Percentiles rank a stretch among this genome's conserved stretches.
These are phyloP conservation scores for Campylomormyrus numenius DNA, from an alignment of 2,113 vertebrate genomes.

Conservation along the genomic window DNA sequence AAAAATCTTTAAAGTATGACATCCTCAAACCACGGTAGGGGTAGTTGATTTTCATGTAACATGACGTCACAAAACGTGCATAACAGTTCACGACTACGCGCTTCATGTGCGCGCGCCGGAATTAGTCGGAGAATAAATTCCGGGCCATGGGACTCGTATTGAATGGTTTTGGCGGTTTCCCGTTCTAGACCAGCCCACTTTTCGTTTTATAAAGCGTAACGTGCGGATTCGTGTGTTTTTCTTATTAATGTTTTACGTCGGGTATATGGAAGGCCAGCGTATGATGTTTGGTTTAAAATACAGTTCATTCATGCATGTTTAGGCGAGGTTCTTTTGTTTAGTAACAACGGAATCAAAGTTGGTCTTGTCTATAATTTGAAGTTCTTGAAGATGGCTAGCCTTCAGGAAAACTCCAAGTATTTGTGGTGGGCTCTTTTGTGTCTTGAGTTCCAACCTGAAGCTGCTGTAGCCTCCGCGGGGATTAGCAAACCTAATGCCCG, in stretches of 20 bases:
- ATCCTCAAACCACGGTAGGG: background rate
- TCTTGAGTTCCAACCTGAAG: slow-evolving; percentile 54
- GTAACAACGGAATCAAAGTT: background rate
- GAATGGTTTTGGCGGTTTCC: slow-evolving; percentile 45
- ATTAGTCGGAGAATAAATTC: slow-evolving; percentile 5
- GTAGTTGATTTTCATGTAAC: background rate
- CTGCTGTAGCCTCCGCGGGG: background rate
- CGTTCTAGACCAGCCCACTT: background rate
- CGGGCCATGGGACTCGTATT: slow-evolving; percentile 14
- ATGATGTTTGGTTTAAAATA: background rate
- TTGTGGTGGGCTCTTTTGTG: slow-evolving; percentile 57
- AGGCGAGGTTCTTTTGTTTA: background rate
- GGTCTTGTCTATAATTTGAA: background rate
- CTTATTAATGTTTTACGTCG: background rate
- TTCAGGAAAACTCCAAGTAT: slow-evolving; percentile 44
- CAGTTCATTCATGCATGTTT: too few species aligned
- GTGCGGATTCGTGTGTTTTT: background rate
- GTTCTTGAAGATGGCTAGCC: slow-evolving; percentile 27
- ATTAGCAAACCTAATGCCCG: slow-evolving; percentile 36
- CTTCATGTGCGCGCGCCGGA: background rate
- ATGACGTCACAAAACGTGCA: background rate
- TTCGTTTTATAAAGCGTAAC: background rate
- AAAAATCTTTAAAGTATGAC: background rate
- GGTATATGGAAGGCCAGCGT: background rate
- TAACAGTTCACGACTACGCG: background rate